Conservation (phyloP, 2,888 invertebrate species). For the Folsomia manolachei region DNA sequence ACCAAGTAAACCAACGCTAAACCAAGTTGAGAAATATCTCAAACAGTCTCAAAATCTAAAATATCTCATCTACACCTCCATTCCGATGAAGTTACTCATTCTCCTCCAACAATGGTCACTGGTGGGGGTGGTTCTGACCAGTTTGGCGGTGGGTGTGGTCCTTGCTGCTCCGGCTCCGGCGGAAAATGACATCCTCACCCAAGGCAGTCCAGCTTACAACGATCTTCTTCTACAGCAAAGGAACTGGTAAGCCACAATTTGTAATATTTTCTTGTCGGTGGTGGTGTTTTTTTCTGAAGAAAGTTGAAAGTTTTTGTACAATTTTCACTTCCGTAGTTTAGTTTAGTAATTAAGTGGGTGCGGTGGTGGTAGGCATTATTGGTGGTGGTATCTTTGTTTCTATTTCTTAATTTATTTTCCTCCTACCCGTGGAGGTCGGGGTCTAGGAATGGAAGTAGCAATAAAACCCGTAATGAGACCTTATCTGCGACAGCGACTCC, state of each 20-base stretch:
- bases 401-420: not conserved
- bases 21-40: no score
- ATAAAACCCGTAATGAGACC: not conserved
- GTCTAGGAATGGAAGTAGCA: not conserved
- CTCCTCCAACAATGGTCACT: no score
- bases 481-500: not conserved
- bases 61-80: no score
- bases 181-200: not conserved
- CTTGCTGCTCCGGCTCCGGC: not conserved
- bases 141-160: no score
- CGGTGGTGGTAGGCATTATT: not conserved
- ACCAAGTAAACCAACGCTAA: no score
- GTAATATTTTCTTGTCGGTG: not conserved
- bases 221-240: not conserved
- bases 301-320: no score
- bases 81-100: no score
- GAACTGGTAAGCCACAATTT: not conserved
- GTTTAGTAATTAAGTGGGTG: not conserved
- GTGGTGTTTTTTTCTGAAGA: no score
- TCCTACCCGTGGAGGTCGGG: not conserved
- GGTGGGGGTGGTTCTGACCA: no score
- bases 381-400: not conserved
- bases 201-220: not conserved
- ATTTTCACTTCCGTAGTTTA: not conserved
- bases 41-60: no score